Evolutionary conservation across 53 echinoderm and acorn worm species (phyloP).

Genomic region (Mesocentrotus franciscanus): DNA sequence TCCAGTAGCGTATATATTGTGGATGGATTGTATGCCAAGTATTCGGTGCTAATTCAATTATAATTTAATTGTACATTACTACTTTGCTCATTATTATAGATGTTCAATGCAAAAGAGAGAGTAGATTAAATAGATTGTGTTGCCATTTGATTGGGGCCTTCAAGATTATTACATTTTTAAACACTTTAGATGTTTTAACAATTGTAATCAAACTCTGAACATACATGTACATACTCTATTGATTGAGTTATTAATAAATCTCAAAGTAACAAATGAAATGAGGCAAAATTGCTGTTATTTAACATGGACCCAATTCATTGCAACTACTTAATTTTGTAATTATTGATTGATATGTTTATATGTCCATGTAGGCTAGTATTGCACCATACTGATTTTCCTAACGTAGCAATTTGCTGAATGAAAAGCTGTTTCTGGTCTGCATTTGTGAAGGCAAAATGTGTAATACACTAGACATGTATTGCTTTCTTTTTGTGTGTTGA

Average conservation of each 20-base stretch:
- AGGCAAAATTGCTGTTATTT: neutral
- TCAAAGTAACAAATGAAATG: neutral
- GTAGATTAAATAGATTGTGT: neutral
- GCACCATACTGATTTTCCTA: neutral
- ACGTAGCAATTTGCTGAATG: too few relatives aligned
- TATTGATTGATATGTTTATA: neutral
- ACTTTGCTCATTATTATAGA: neutral
- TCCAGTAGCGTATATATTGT: neutral
- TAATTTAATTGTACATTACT: neutral
- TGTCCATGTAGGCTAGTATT: neutral
- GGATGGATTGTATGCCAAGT: neutral
- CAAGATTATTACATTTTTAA: neutral
- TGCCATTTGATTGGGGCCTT: neutral
- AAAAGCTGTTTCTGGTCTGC: neutral
- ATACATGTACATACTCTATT: neutral
- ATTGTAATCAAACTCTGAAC: neutral
- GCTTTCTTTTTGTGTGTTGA: neutral
- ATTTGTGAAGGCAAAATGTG: neutral
- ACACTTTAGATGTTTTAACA: too few relatives aligned
- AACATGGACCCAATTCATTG: neutral
- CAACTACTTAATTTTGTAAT: neutral
- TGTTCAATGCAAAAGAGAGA: neutral
- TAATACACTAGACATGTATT: neutral
- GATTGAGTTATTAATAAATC: neutral
- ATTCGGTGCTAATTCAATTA: conserved; percentile 35